These are phyloP conservation scores for Rhingia campestris DNA, from an alignment of 2,888 invertebrate species.

Conservation along the genomic window DNA sequence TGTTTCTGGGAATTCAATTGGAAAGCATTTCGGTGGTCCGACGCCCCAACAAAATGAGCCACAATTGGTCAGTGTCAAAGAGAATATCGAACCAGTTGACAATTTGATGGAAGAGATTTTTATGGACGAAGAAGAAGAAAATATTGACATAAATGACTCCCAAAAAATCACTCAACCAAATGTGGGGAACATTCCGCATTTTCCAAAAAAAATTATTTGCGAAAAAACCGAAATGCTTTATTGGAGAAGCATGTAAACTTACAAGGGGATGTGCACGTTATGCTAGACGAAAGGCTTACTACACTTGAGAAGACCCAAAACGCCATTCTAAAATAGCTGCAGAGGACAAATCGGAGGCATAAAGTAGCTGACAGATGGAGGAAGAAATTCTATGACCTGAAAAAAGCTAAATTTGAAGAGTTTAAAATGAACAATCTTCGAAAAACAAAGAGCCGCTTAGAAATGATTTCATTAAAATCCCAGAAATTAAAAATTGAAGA, in stretches of 20 bases:
- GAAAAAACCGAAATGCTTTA: too few relatives aligned
- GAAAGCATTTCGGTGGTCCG: conserved; percentile 6
- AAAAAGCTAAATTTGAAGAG: conserved; percentile 9
- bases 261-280: too few relatives aligned
- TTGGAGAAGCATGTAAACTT: too few relatives aligned
- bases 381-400: not conserved
- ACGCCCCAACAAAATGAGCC: too few relatives aligned
- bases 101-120: not conserved
- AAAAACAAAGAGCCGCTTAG: not conserved
- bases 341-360: conserved; percentile 1
- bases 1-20: conserved; percentile 1
- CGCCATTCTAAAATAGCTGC: conserved; percentile 21
- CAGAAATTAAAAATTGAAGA: conserved; percentile 1
- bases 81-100: too few relatives aligned
- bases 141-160: too few relatives aligned
- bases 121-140: too few relatives aligned
- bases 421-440: not conserved
- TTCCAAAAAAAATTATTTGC: too few relatives aligned
- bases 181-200: not conserved
- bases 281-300: too few relatives aligned
- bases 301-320: too few relatives aligned
- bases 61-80: too few relatives aligned
- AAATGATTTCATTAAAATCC: conserved; percentile 3
- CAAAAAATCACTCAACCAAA: too few relatives aligned
- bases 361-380: conserved; percentile 12